Conservation (phyloP, 2,113 vertebrate genomes). For the Campylorhamphus procurvoides region DNA sequence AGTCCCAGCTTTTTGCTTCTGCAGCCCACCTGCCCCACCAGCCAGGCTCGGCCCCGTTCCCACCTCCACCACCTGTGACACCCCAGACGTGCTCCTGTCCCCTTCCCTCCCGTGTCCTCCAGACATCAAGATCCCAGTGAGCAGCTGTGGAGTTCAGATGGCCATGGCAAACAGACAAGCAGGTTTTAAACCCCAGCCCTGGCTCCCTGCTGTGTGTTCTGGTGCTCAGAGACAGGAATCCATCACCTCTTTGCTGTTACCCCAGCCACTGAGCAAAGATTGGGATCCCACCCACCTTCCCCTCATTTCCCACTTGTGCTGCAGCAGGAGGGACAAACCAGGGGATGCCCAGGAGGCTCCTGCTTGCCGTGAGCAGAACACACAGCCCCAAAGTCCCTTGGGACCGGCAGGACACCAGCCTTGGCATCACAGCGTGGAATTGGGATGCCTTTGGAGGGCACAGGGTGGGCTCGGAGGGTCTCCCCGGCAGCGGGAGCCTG, state of each 20-base stretch:
- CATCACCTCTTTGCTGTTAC: not conserved
- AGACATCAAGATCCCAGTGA: not conserved
- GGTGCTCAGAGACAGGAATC: not conserved
- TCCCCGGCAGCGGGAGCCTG: not conserved
- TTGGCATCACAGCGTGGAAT: not conserved
- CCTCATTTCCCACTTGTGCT: not conserved
- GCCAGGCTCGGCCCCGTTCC: not conserved
- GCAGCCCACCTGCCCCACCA: not conserved
- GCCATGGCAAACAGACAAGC: too few species aligned
- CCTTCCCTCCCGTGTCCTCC: not conserved
- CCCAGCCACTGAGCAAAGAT: rapidly evolving
- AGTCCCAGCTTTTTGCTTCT: conserved; percentile 52
- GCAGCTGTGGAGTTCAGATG: not conserved
- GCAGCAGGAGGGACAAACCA: not conserved
- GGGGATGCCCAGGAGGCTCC: not conserved
- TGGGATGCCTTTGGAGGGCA: not conserved
- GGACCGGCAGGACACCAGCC: not conserved
- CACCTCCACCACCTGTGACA: rapidly evolving
- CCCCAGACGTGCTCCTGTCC: not conserved
- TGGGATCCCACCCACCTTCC: not conserved
- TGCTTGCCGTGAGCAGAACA: not conserved
- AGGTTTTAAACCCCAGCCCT: not conserved
- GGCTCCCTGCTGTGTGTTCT: not conserved
- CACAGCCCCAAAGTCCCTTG: not conserved
- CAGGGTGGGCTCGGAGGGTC: not conserved